Base-by-base conservation (phyloP, 1,140 invertebrate genomes). In the Pachypsylla venusta region DNA sequence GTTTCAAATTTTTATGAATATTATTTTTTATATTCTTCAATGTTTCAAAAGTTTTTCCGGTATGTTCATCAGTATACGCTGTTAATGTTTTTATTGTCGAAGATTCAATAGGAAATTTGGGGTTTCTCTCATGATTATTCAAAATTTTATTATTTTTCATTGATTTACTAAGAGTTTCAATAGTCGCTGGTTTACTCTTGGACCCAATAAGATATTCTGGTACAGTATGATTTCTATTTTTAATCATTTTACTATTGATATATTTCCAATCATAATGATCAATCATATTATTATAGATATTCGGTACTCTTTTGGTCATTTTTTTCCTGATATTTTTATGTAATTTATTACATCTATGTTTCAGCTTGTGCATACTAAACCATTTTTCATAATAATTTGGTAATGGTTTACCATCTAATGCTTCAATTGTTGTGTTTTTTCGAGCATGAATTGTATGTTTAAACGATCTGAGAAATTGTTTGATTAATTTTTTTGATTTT, bases 181-280 rank as follows among this genome's bases (percentile, higher is more conserved):
- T n/a, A n/a, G n/a, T n/a, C n/a, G n/a, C n/a, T n/a, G n/a, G n/a
- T n/a, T n/a, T n/a, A n/a, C n/a, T n/a, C n/a, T n/a, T n/a, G n/a
- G n/a, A n/a, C n/a, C n/a, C n/a, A n/a, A n/a, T n/a, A n/a, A n/a
- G n/a, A 19, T 48, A 48, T 22, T 48, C 22, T 5, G 42, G 42
- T 3, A 48, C 42, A 48, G 42, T 48, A n/a, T n/a, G n/a, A n/a
- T n/a, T n/a, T n/a, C n/a, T n/a, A n/a, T n/a, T n/a, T n/a, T n/a
- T n/a, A n/a, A n/a, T n/a, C n/a, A n/a, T n/a, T 48, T 48, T 48
- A 22, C 42, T 48, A 22, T 48, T 48, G 42, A 48, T 19, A 22
- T 19, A 48, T 48, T 48, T 48, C 42, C 42, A 48, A n/a, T 48
- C 42, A 48, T 48, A 48, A 48, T 48, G 42, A 48, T 48, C 42